These are phyloP conservation scores for Leptobrachium ailaonicum DNA, from an alignment of 2,113 vertebrate species.

Conservation along the genomic window DNA sequence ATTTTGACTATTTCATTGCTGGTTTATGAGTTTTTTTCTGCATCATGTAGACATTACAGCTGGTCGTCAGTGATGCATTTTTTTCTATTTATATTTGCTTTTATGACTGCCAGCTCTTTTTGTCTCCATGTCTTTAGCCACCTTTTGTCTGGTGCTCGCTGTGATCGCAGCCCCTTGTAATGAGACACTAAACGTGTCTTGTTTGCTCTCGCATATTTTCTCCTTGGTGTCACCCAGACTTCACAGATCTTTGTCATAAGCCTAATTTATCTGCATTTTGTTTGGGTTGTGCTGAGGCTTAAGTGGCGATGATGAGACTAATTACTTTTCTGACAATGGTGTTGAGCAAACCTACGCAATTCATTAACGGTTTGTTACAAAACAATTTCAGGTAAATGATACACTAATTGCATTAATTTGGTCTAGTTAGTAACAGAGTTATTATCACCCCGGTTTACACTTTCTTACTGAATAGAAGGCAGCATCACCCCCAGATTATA, in stretches of 20 bases:
- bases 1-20: too few species aligned
- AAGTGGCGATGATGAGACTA: constrained; percentile 51
- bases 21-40: too few species aligned
- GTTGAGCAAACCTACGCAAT: constrained; percentile 37
- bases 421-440: constrained; percentile 53
- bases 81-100: too few species aligned
- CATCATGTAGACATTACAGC: too few species aligned
- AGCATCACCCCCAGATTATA: constrained; percentile 7
- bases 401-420: constrained; percentile 53
- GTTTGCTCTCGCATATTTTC: not conserved
- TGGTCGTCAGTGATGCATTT: too few species aligned
- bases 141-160: too few species aligned
- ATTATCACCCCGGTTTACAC: constrained; percentile 29
- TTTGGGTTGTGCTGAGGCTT: constrained; percentile 46
- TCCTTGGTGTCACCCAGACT: not conserved
- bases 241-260: not conserved
- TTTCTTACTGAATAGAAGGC: constrained; percentile 50
- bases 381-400: constrained; percentile 46
- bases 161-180: not conserved
- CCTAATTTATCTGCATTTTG: constrained; percentile 60
- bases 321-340: constrained; percentile 49
- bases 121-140: too few species aligned
- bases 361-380: constrained; percentile 49
- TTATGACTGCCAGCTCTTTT: too few species aligned
- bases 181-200: not conserved